phyloP scores from a whole-genome alignment of 2,113 vertebrate species.

The Bubalus kerabau region DNA sequence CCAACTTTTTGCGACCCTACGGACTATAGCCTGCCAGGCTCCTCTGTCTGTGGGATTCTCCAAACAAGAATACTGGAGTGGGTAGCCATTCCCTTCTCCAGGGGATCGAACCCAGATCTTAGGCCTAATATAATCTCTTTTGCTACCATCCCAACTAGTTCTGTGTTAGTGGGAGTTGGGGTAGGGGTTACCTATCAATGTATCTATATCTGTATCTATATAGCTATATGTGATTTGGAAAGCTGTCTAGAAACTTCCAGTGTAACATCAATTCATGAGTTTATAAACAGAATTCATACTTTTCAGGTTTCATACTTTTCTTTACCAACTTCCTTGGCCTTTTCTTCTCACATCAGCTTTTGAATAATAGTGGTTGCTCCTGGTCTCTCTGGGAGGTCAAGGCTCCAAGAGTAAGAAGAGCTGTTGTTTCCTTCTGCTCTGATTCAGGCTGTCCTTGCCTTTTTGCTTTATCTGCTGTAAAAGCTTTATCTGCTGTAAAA shows the following conservation, averaged over 20 bases:
- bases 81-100: not conserved
- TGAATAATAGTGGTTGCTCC: not conserved
- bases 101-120: not conserved
- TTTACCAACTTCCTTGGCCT: not conserved
- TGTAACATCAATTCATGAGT: not conserved
- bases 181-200: not conserved
- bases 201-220: not conserved
- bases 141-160: not conserved
- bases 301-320: not conserved
- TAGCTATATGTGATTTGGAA: not conserved
- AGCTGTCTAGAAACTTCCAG: not conserved
- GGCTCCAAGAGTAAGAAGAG: not conserved
- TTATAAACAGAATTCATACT: not conserved
- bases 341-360: constrained; percentile 18
- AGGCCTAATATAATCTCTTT: not conserved
- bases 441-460: not conserved
- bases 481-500: not conserved
- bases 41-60: not conserved
- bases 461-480: constrained; percentile 21
- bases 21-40: not conserved
- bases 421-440: not conserved
- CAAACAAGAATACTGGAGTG: not conserved
- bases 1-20: not conserved
- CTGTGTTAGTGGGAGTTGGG: not conserved
- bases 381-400: not conserved